Conservation (phyloP, 37 sponge, comb jelly and placozoan genomes). For the Halisarca cf. caerulea region DNA sequence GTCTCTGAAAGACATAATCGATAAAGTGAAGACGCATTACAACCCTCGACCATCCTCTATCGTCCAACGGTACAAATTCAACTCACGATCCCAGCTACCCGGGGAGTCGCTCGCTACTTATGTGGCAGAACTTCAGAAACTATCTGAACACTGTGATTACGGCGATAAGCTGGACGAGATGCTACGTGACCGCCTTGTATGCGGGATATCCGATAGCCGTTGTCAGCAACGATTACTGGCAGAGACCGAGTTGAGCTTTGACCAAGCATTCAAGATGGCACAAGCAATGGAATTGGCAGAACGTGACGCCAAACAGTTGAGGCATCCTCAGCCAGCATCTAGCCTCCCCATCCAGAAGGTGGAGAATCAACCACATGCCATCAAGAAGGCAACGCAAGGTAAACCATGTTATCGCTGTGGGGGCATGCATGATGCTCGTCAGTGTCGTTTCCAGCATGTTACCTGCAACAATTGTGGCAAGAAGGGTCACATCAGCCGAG, state of each 20-base stretch:
- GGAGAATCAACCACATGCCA: neutral
- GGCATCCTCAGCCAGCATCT: too few relatives aligned
- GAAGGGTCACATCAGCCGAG: neutral
- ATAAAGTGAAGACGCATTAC: neutral
- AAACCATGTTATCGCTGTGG: neutral
- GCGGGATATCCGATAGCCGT: neutral
- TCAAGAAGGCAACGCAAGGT: neutral
- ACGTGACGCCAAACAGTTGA: neutral
- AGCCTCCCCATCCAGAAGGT: neutral
- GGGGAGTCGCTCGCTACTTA: slow-evolving; percentile 3
- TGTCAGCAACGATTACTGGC: neutral
- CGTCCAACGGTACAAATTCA: slow-evolving; percentile 9
- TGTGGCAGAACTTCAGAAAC: slow-evolving; percentile 11
- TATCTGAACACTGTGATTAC: slow-evolving; percentile 19
- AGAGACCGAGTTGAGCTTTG: neutral
- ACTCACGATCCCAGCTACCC: neutral
- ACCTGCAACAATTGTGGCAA: neutral
- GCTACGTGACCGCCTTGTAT: slow-evolving; percentile 28
- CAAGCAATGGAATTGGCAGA: neutral
- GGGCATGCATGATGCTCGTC: neutral
- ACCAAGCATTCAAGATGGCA: neutral
- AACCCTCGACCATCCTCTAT: neutral
- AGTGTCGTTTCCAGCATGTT: neutral
- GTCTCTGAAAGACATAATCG: neutral
- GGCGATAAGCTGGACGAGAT: slow-evolving; percentile 13